Evolutionary conservation across 2,797 vertebrate genomes (phyloP).

Genomic region (Sciaenops ocellatus): DNA sequence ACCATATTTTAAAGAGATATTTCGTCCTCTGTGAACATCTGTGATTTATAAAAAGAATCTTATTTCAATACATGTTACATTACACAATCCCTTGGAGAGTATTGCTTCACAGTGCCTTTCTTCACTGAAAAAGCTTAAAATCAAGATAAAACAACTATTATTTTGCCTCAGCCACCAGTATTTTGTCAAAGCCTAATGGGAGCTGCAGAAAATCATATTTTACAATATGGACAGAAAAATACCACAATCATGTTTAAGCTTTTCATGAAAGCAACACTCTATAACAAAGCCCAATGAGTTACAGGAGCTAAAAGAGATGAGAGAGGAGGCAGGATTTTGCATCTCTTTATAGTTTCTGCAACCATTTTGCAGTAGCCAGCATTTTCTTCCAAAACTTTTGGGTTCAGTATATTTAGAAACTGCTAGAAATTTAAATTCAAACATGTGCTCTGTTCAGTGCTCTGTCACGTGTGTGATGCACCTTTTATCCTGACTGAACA

Average conservation of each 20-base stretch:
- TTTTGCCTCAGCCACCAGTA: conserved; percentile 1
- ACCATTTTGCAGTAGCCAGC: neutral
- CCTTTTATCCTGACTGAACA: neutral
- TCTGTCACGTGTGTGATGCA: neutral
- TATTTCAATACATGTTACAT: conserved; percentile 5
- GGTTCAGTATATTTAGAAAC: neutral
- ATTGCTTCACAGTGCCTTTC: neutral
- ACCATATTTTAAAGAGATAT: neutral
- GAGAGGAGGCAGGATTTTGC: neutral
- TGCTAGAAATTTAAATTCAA: neutral
- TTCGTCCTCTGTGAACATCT: neutral
- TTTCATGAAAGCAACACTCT: neutral
- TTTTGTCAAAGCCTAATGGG: conserved; percentile 8
- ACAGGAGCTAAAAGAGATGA: neutral
- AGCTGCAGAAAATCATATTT: neutral
- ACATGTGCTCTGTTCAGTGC: neutral
- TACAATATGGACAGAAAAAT: neutral
- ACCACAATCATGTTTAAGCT: neutral
- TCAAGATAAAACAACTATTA: conserved; percentile 10
- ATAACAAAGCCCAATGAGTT: neutral
- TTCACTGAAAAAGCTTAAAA: conserved; percentile 8
- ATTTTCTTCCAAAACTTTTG: neutral
- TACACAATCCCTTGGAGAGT: neutral
- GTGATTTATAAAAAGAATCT: neutral
- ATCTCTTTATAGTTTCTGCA: neutral